A percentile compares a stretch with the other conserved stretches of the same genome.
phyloP scores from a whole-genome alignment of 2,797 vertebrate genomes.

The Morelia viridis region DNA sequence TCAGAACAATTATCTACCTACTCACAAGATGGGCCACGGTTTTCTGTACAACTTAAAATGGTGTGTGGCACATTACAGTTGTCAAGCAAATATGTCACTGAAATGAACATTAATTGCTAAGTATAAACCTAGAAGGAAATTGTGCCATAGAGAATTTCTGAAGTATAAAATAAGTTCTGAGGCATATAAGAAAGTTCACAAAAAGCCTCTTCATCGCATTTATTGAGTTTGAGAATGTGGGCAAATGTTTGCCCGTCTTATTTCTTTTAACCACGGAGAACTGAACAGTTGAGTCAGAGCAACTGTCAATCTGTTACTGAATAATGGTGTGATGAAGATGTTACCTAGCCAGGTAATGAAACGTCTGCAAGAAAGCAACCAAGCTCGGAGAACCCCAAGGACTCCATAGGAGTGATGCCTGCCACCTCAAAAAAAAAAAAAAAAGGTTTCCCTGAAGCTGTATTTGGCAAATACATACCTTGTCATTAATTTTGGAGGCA shows the following conservation, averaged over 20 bases:
- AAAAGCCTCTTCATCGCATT: not conserved
- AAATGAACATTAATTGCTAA: not conserved
- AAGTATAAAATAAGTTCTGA: not conserved
- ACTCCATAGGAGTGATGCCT: not conserved
- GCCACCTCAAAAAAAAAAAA: not conserved
- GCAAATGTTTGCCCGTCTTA: not conserved
- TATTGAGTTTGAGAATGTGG: not conserved
- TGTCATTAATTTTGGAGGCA: not conserved
- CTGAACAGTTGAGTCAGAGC: not conserved
- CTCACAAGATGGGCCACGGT: not conserved
- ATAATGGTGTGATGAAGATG: not conserved
- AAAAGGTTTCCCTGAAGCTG: not conserved
- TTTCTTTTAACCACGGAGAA: not conserved
- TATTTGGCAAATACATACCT: not conserved
- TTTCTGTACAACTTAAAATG: not conserved
- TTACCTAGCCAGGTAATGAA: too few species aligned
- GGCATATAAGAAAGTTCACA: not conserved
- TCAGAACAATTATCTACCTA: not conserved
- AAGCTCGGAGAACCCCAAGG: too few species aligned
- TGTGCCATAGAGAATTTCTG: not conserved
- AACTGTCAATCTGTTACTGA: not conserved
- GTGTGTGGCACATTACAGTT: not conserved
- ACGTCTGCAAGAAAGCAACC: too few species aligned
- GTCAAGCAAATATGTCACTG: constrained; percentile 1
- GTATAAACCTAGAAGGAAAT: not conserved